Conservation (phyloP, 2,797 vertebrate species). For the Paramormyrops hopkinsi region DNA sequence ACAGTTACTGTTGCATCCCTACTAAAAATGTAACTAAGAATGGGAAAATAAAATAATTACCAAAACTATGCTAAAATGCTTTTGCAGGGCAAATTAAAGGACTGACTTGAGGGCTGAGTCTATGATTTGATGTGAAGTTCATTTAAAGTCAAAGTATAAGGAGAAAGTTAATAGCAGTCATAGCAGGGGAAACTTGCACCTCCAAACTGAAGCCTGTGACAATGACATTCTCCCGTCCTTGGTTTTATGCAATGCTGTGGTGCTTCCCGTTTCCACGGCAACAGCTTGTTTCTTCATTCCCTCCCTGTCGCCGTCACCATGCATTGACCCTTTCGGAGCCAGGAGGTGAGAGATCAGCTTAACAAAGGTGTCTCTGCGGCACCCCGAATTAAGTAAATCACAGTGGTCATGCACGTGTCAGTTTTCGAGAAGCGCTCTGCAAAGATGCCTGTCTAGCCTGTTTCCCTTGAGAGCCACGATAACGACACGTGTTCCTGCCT, state of each 20-base stretch:
- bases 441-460: not conserved
- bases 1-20: not conserved
- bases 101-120: not conserved
- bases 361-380: not conserved
- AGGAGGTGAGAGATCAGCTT: slow-evolving; percentile 23
- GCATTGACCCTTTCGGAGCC: slow-evolving; percentile 49
- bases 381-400: not conserved
- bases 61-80: not conserved
- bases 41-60: not conserved
- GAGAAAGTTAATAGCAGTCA: not conserved
- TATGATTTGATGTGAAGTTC: not conserved
- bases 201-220: slow-evolving; percentile 30
- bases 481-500: not conserved
- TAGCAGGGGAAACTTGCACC: slow-evolving; percentile 14
- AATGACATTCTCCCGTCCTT: slow-evolving; percentile 64
- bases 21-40: not conserved
- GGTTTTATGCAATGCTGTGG: slow-evolving; percentile 57
- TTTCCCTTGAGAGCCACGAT: not conserved
- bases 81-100: not conserved
- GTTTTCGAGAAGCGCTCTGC: not conserved
- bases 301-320: slow-evolving; percentile 55
- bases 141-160: not conserved
- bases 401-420: not conserved
- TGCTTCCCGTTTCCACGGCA: slow-evolving; percentile 62
- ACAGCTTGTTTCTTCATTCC: slow-evolving; percentile 66